Conservation (phyloP, 2,888 invertebrate genomes). For the Papilio elwesi region DNA sequence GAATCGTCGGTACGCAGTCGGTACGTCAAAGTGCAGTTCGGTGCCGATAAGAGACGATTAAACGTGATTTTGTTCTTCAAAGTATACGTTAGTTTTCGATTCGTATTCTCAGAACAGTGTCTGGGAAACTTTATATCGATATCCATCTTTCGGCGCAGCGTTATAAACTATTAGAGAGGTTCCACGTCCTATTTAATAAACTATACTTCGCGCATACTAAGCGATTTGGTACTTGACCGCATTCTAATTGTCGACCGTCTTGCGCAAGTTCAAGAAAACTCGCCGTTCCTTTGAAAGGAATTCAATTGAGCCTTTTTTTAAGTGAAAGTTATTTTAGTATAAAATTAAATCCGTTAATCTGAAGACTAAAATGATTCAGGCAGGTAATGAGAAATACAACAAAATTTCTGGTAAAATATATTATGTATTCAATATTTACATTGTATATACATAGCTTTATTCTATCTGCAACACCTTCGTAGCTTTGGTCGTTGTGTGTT, state of each 20-base stretch:
- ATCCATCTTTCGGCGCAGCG: conserved; percentile 32
- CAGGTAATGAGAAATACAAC: too few species aligned
- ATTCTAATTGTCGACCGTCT: conserved; percentile 31
- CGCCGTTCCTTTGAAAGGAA: too few species aligned
- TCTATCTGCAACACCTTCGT: too few species aligned
- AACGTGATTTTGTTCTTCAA: conserved; percentile 42
- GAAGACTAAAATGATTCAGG: too few species aligned
- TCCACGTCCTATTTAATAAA: conserved; percentile 36
- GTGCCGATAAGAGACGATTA: conserved; percentile 42
- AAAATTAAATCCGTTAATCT: too few species aligned
- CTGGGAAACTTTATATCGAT: conserved; percentile 41
- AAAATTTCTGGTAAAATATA: too few species aligned
- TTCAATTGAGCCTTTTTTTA: too few species aligned
- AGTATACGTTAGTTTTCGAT: neutral
- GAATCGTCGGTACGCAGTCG: conserved; percentile 46
- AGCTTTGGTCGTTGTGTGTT: too few species aligned
- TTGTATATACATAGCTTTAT: too few species aligned
- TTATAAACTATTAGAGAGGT: conserved; percentile 41
- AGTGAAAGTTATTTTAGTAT: too few species aligned
- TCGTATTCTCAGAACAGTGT: too few species aligned
- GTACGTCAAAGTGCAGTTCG: conserved; percentile 45
- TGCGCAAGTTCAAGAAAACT: neutral
- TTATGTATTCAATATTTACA: too few species aligned
- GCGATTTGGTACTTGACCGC: conserved; percentile 27
- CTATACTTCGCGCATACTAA: conserved; percentile 32